phyloP scores from a whole-genome alignment of 2,113 vertebrate genomes.

The Upupa epops region DNA sequence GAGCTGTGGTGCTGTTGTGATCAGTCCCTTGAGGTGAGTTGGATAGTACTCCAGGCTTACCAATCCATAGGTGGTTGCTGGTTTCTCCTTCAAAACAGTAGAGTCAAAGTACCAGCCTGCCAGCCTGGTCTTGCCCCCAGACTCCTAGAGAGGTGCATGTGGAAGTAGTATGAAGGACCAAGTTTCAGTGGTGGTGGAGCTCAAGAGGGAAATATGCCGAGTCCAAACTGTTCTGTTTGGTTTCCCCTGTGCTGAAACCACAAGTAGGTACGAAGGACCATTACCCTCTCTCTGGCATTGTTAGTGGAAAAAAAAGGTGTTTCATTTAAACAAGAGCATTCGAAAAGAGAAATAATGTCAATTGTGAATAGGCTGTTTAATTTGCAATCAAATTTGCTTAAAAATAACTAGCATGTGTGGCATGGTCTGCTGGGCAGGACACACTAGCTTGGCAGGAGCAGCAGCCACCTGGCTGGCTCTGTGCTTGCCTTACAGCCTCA shows the following conservation, averaged over 20 bases:
- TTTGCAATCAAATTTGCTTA: neutral
- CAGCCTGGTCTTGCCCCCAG: neutral
- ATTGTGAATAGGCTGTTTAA: neutral
- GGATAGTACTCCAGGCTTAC: neutral
- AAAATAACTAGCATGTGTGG: neutral
- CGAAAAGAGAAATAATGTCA: neutral
- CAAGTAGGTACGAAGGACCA: neutral
- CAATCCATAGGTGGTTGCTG: neutral
- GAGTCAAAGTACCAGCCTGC: neutral
- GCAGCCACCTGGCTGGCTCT: neutral
- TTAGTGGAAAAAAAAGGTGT: neutral
- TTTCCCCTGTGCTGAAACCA: neutral
- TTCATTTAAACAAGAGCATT: neutral
- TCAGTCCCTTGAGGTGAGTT: neutral
- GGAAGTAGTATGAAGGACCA: neutral
- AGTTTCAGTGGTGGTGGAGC: neutral
- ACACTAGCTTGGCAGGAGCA: neutral
- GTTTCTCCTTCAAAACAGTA: conserved; percentile 10
- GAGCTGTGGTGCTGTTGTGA: neutral
- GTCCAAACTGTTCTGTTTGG: neutral
- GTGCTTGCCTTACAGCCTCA: neutral
- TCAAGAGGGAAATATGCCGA: neutral
- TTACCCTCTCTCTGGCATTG: neutral
- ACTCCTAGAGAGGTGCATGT: neutral
- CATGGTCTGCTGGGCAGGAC: neutral